Evolutionary conservation across 2,797 vertebrate species (phyloP).

Genomic region (Thamnophis elegans): DNA sequence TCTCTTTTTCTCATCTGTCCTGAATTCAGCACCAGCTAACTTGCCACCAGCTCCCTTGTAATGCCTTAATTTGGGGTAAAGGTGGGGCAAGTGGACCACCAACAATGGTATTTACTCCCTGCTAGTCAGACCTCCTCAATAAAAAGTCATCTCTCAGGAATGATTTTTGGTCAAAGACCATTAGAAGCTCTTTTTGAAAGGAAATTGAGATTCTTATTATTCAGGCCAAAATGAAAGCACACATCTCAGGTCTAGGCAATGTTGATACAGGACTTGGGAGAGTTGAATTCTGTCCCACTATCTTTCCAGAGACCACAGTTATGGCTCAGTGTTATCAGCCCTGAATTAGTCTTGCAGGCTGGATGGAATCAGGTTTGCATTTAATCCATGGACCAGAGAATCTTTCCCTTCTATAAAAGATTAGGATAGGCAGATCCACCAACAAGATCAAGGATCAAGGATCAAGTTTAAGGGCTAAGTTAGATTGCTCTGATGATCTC

Average conservation of each 20-base stretch:
- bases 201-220: not conserved
- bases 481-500: not conserved
- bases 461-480: not conserved
- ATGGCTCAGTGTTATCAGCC: not conserved
- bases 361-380: not conserved
- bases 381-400: not conserved
- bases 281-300: not conserved
- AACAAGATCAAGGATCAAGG: not conserved
- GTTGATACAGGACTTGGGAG: not conserved
- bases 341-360: not conserved
- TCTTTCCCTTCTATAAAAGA: not conserved
- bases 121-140: not conserved
- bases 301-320: not conserved
- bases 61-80: not conserved
- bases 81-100: not conserved
- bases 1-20: not conserved
- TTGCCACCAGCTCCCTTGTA: not conserved
- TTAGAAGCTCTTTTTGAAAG: not conserved
- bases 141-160: not conserved
- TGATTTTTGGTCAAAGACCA: not conserved
- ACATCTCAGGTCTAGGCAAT: not conserved
- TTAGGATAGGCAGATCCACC: not conserved
- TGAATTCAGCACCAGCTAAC: not conserved
- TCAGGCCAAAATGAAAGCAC: not conserved
- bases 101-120: not conserved